phyloP scores from a whole-genome alignment of 2,888 invertebrate genomes.

The Drosophila maculinotata region DNA sequence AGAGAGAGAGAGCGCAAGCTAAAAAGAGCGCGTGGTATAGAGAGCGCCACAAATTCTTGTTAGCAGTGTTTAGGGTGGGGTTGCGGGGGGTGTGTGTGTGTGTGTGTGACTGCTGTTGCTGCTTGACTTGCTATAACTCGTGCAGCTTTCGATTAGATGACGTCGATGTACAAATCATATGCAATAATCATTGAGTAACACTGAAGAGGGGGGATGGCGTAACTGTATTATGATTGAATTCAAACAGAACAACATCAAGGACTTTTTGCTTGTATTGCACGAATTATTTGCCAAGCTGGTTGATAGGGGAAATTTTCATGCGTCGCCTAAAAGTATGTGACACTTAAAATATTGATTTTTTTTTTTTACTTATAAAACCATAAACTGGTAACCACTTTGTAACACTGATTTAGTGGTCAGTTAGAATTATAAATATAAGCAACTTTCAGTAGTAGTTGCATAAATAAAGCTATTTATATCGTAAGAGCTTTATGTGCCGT shows the following conservation, averaged over 20 bases:
- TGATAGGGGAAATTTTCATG: slow-evolving; percentile 21
- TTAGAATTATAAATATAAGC: too few species aligned
- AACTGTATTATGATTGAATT: not conserved
- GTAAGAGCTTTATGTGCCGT: not conserved
- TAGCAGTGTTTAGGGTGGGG: not conserved
- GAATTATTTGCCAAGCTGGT: too few species aligned
- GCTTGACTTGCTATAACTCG: slow-evolving; percentile 36
- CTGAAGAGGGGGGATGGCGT: too few species aligned
- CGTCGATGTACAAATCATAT: slow-evolving; percentile 2
- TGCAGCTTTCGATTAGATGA: slow-evolving; percentile 37
- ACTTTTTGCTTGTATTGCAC: not conserved
- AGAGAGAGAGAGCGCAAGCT: not conserved
- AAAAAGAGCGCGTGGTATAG: slow-evolving; percentile 8
- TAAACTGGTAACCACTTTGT: not conserved
- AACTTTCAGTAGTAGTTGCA: not conserved
- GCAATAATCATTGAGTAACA: slow-evolving; percentile 25
- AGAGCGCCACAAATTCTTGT: slow-evolving; percentile 47
- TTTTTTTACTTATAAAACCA: not conserved
- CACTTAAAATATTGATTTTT: slow-evolving; percentile 1
- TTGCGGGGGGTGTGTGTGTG: not conserved
- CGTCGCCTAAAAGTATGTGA: slow-evolving; percentile 59
- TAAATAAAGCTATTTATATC: not conserved
- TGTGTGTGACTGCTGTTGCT: not conserved
- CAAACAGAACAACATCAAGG: not conserved
- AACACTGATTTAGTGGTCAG: too few species aligned